Evolutionary conservation across 2,797 vertebrate genomes (phyloP), one percentile per base, ranked within the genome.

Genomic region (Arctocebus calabarensis): DNA sequence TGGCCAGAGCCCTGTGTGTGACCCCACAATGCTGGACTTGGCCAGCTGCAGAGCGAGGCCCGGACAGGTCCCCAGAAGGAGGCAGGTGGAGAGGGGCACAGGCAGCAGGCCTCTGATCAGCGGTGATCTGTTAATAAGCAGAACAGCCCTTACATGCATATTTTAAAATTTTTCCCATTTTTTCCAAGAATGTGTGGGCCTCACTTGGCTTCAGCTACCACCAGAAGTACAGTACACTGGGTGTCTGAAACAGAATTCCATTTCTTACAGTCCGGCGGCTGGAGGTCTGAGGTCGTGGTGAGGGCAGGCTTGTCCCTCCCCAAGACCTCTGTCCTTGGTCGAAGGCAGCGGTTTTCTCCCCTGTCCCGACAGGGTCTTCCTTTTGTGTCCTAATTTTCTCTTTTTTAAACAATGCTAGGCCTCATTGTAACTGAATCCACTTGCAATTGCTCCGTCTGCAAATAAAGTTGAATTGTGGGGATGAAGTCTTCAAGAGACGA

Each of bases 171-270:
- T 62, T n/a, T 9, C 19, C 14, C 12, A 13, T 32, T 84, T 74
- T n/a, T 43, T 16, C 10, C 34, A 29, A 22, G 13, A 2, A 16
- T 17, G 1, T 1, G 0, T 1, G 4, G 5, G 23, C 12, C 32
- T 14, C 32, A 0, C 0, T 16, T 9, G 16, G 4, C 40, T 25
- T 2, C 20, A 20, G 0, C 5, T 9, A 29, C 13, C 77, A 20
- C 10, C 37, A 37, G 25, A 82, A 82, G 22, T 16, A 1, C 1
- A 19, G 6, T 20, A 32, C 8, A 37, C 5, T 0, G 43, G 14
- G 20, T 0, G 0, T 7, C 1, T 16, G 14, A 61, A n/a, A n/a
- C 1, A n/a, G 8, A 32, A 48, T 25, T 68, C 2, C 22, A 0
- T 17, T n/a, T 71, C 55, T 74, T 22, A 4, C 0, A 0, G 3